Percentiles rank a stretch among this genome's conserved stretches.
Conservation (phyloP, 1,140 invertebrate genomes). For the Polyergus mexicanus region DNA sequence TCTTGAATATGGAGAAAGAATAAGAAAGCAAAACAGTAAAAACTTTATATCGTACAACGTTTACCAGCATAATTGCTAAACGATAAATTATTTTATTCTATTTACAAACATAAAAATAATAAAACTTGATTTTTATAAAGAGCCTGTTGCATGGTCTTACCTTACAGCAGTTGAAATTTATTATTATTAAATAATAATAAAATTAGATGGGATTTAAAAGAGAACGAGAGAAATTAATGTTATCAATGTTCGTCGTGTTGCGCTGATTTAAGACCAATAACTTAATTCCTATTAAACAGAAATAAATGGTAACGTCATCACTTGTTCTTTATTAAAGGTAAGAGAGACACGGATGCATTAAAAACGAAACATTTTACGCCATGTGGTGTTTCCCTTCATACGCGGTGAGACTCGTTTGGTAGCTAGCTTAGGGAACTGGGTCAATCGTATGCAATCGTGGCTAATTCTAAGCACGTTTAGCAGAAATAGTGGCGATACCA, state of each 20-base stretch:
- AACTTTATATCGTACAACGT: slow-evolving; percentile 22
- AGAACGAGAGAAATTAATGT: not conserved
- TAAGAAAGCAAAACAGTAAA: slow-evolving; percentile 23
- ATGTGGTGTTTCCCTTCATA: slow-evolving; percentile 63
- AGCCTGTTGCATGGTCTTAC: not conserved
- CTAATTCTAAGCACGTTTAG: slow-evolving; percentile 70
- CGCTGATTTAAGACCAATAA: slow-evolving; percentile 45
- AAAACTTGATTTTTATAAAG: slow-evolving; percentile 44
- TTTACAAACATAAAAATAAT: not conserved
- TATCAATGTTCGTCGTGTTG: not conserved
- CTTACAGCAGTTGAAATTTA: not conserved
- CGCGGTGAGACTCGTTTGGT: slow-evolving; percentile 68
- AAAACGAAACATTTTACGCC: slow-evolving; percentile 27
- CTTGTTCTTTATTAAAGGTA: slow-evolving; percentile 12
- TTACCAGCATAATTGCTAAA: slow-evolving; percentile 29
- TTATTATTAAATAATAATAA: slow-evolving; percentile 23
- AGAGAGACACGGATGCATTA: slow-evolving; percentile 18
- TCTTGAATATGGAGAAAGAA: not conserved
- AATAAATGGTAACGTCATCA: not conserved
- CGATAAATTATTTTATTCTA: slow-evolving; percentile 41
- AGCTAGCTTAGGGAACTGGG: slow-evolving; percentile 70
- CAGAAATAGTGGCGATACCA: slow-evolving; percentile 65
- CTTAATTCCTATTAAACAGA: slow-evolving; percentile 41
- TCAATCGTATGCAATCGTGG: slow-evolving; percentile 73
- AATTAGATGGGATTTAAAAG: slow-evolving; percentile 24